Evolutionary conservation across 2,797 vertebrate species (phyloP).

Genomic region (Hylomyscus alleni): DNA sequence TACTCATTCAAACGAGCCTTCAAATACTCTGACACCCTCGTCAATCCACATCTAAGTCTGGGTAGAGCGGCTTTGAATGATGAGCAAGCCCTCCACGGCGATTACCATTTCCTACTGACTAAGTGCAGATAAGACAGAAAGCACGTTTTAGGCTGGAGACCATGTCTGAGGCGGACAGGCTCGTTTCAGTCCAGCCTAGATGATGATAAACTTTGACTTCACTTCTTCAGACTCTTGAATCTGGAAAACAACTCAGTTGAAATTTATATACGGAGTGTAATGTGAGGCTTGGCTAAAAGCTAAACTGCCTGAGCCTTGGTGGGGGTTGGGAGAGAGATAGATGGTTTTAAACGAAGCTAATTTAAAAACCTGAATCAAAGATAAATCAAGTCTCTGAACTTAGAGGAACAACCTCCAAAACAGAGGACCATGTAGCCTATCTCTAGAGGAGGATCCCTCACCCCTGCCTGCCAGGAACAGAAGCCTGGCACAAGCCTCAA

Average conservation of each 20-base stretch:
- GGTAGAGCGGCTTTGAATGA: background rate
- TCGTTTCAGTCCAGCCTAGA: background rate
- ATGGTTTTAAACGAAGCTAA: conserved; percentile 75
- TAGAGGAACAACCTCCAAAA: conserved; percentile 71
- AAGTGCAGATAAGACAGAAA: background rate
- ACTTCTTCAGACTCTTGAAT: conserved; percentile 39
- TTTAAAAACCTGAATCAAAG: conserved; percentile 84
- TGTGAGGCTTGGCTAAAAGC: conserved; percentile 73
- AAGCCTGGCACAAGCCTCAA: conserved; percentile 63
- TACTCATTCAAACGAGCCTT: conserved; percentile 5
- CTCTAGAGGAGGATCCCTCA: conserved; percentile 42
- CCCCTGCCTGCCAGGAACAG: conserved; percentile 44
- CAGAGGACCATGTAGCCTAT: conserved; percentile 71
- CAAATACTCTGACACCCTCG: background rate
- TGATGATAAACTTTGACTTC: conserved; percentile 58
- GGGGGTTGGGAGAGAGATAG: conserved; percentile 22
- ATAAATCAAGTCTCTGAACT: conserved; percentile 81
- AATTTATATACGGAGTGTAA: conserved; percentile 31
- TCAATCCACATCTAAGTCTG: background rate
- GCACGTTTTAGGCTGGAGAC: background rate
- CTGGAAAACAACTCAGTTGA: conserved; percentile 71
- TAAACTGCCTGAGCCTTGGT: conserved; percentile 65
- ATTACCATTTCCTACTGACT: background rate
- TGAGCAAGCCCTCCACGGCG: background rate
- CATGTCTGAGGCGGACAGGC: background rate